Evolutionary conservation across 1,140 invertebrate genomes (phyloP).

Genomic region (Mylabris phalerata): DNA sequence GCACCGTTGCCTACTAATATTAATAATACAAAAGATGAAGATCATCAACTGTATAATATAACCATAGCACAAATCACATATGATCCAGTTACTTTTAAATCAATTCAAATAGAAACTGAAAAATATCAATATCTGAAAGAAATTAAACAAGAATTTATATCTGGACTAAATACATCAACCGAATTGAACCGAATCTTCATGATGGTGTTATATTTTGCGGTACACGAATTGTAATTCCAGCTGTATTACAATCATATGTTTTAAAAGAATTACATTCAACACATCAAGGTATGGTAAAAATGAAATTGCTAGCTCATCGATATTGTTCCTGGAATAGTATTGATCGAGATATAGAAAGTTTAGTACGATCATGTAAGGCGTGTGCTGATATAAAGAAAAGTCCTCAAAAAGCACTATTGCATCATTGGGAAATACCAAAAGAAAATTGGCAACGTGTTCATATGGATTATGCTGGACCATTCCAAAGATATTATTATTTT

Average conservation of each 20-base stretch:
- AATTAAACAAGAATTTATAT: constrained; percentile 19
- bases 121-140: neutral
- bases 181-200: no score
- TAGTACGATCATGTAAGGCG: constrained; percentile 21
- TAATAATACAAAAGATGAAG: neutral
- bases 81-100: neutral
- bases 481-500: constrained; percentile 22
- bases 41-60: neutral
- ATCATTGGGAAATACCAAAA: constrained; percentile 28
- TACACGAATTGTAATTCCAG: constrained; percentile 7
- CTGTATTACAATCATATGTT: neutral
- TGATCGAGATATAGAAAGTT: constrained; percentile 30
- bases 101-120: neutral
- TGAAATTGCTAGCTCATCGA: constrained; percentile 26
- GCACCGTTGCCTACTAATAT: neutral
- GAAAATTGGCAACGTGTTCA: constrained; percentile 25
- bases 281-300: constrained; percentile 27
- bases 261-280: constrained; percentile 8
- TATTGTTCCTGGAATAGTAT: constrained; percentile 23
- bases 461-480: constrained; percentile 26
- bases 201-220: constrained; percentile 1
- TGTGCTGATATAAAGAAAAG: constrained; percentile 21
- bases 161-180: neutral
- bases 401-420: constrained; percentile 21
- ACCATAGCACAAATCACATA: constrained; percentile 1